These are phyloP conservation scores for Thysanoteuthis rhombus DNA, from an alignment of 2,888 invertebrate genomes.

Conservation along the genomic window DNA sequence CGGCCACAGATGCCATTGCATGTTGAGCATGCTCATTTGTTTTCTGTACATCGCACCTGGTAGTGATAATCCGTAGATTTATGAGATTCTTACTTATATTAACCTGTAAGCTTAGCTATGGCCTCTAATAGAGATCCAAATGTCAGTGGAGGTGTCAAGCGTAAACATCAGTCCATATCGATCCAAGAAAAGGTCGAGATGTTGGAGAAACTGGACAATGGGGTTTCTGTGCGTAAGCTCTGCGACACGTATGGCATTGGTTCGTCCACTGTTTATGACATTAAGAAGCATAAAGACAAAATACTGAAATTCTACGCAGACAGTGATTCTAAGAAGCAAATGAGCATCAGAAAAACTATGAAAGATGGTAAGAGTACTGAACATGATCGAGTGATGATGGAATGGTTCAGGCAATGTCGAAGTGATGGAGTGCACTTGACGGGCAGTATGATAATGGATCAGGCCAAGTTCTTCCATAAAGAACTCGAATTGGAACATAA, in stretches of 20 bases:
- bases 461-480: background rate
- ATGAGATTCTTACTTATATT: too few relatives aligned
- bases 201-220: background rate
- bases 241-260: background rate
- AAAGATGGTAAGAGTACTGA: conserved; percentile 1
- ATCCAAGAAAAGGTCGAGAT: conserved; percentile 14
- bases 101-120: background rate
- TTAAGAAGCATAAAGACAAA: conserved; percentile 19
- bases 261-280: background rate
- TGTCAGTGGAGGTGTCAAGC: background rate
- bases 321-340: conserved; percentile 15
- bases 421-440: background rate
- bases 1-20: background rate
- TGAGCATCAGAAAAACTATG: background rate
- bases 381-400: conserved; percentile 1
- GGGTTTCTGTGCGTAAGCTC: background rate
- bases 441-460: background rate
- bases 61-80: too few relatives aligned
- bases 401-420: background rate
- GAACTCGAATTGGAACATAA: background rate
- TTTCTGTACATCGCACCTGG: background rate
- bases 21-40: background rate
- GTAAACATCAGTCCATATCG: background rate
- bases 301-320: conserved; percentile 2
- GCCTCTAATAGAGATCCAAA: background rate